phyloP scores from a whole-genome alignment of 2,113 vertebrate genomes.

The Mustela lutreola region DNA sequence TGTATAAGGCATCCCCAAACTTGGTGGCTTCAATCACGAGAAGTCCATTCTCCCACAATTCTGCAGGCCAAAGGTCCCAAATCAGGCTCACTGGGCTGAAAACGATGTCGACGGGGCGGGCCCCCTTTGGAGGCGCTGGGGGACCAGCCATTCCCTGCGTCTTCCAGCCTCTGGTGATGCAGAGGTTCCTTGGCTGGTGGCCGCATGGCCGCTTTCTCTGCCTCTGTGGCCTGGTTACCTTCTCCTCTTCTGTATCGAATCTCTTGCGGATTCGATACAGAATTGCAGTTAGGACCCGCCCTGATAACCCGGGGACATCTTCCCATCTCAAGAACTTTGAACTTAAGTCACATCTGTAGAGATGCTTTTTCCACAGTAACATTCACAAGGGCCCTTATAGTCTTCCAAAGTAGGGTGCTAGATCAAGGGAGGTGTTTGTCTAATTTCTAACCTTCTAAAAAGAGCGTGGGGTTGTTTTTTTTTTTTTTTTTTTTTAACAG shows the following conservation, averaged over 20 bases:
- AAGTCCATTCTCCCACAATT: not conserved
- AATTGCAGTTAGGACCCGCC: not conserved
- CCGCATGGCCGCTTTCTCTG: not conserved
- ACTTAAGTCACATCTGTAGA: not conserved
- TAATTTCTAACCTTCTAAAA: constrained; percentile 42
- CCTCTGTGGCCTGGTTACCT: not conserved
- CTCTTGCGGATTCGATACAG: not conserved
- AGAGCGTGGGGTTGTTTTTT: too few species aligned
- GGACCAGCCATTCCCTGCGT: not conserved
- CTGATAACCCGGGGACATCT: not conserved
- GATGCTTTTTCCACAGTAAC: not conserved
- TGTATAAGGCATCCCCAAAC: not conserved
- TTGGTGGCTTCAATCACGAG: not conserved
- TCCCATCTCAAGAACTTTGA: not conserved
- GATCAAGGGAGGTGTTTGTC: not conserved
- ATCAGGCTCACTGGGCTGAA: not conserved
- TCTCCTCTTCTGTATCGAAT: not conserved
- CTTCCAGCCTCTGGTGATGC: not conserved
- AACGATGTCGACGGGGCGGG: not conserved
- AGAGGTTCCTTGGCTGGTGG: not conserved
- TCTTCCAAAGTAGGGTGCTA: not conserved
- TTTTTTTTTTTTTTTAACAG: not conserved
- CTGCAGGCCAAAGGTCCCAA: not conserved
- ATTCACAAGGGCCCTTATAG: not conserved
- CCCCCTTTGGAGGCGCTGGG: not conserved